These are phyloP conservation scores for Tetramorium alpestre DNA, from an alignment of 1,140 invertebrate species.

Conservation along the genomic window DNA sequence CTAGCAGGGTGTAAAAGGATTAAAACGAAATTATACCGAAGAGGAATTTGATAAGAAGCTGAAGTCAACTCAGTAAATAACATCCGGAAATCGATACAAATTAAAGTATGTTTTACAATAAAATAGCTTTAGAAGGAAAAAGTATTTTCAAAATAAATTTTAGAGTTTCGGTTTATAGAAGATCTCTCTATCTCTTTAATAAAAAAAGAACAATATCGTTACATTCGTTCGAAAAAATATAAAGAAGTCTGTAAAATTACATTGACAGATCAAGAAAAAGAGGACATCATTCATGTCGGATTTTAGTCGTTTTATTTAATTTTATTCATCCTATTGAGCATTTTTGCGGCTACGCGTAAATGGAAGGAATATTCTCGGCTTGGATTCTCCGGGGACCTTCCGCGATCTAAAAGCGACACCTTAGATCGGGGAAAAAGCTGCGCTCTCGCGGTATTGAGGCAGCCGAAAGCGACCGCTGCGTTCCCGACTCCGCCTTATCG, in stretches of 20 bases:
- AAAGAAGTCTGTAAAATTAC: not conserved
- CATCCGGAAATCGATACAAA: too few relatives aligned
- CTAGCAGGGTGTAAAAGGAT: not conserved
- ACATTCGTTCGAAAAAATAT: not conserved
- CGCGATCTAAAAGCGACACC: slow-evolving; percentile 50
- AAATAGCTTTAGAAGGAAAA: not conserved
- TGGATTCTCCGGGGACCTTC: not conserved
- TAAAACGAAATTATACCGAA: not conserved
- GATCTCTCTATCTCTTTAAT: too few relatives aligned
- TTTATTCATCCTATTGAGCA: not conserved
- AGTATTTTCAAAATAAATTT: not conserved
- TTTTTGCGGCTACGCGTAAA: not conserved
- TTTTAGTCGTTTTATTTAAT: not conserved
- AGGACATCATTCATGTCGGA: not conserved
- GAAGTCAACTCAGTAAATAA: not conserved
- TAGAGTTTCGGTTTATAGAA: not conserved
- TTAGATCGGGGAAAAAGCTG: slow-evolving; percentile 28
- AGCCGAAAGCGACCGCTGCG: slow-evolving; percentile 38
- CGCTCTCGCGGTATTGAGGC: slow-evolving; percentile 32
- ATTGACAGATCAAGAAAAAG: not conserved
- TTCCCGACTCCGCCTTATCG: slow-evolving; percentile 64
- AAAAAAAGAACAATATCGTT: not conserved
- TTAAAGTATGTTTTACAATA: not conserved
- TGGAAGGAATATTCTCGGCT: slow-evolving; percentile 17
- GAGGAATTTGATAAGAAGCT: not conserved